Evolutionary conservation across 2,888 invertebrate species (phyloP).

Genomic region (Hyles lineata): DNA sequence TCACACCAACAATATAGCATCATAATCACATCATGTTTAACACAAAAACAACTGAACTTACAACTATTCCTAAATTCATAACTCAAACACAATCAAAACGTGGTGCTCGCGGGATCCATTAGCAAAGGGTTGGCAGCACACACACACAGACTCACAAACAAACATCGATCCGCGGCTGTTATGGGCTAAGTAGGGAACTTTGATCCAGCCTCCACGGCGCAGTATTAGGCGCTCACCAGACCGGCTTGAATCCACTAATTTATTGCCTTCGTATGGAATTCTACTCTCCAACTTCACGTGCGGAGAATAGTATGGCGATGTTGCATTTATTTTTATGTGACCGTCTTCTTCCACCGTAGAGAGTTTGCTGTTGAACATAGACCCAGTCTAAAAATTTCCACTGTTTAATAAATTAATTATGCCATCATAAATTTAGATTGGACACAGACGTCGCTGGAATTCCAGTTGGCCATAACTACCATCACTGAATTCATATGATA

Average conservation of each 20-base stretch:
- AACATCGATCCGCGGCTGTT: conserved; percentile 8
- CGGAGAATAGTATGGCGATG: background rate
- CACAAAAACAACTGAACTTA: background rate
- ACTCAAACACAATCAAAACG: conserved; percentile 11
- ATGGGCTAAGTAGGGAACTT: conserved; percentile 18
- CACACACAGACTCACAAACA: background rate
- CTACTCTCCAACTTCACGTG: background rate
- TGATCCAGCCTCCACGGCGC: conserved; percentile 27
- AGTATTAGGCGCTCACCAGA: conserved; percentile 30
- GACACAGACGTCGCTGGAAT: no score
- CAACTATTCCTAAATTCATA: background rate
- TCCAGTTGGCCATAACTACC: no score
- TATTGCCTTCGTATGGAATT: conserved; percentile 32
- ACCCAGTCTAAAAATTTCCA: no score
- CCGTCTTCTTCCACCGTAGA: background rate
- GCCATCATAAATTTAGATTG: no score
- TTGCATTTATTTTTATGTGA: background rate
- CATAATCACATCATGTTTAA: no score
- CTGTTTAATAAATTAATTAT: no score
- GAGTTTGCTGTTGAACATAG: background rate
- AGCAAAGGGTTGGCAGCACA: background rate
- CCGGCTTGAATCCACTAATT: conserved; percentile 32
- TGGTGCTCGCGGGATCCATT: background rate
- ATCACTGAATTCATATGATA: no score
- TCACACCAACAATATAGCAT: no score